Evolutionary conservation across 2,888 invertebrate species (phyloP).

Genomic region (Leucophenga maculata): DNA sequence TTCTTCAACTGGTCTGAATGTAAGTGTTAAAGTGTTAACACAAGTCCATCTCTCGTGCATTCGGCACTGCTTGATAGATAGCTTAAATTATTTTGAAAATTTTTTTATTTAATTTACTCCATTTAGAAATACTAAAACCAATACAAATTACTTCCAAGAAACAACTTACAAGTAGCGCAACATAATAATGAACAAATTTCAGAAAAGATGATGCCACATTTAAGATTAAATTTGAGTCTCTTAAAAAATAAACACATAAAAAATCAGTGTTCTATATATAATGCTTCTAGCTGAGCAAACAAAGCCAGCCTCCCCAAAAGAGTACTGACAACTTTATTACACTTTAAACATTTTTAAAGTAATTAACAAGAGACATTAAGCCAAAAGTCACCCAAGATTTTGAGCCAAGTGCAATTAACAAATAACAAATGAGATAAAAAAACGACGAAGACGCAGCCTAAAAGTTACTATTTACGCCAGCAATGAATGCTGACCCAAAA

Average conservation of each 20-base stretch:
- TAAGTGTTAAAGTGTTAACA: too few relatives aligned
- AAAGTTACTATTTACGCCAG: slow-evolving; percentile 31
- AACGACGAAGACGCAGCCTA: neutral
- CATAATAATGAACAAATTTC: too few relatives aligned
- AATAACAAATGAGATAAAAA: slow-evolving; percentile 56
- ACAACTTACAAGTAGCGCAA: too few relatives aligned
- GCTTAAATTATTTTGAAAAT: too few relatives aligned
- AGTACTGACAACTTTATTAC: slow-evolving; percentile 41
- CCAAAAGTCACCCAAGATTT: slow-evolving; percentile 7
- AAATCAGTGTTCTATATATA: neutral
- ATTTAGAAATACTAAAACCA: too few relatives aligned
- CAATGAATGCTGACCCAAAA: slow-evolving; percentile 26
- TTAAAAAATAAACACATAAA: neutral
- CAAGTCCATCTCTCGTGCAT: too few relatives aligned
- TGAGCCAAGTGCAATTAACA: slow-evolving; percentile 58
- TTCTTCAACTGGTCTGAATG: too few relatives aligned
- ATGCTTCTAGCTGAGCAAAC: neutral
- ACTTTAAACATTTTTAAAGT: slow-evolving; percentile 57
- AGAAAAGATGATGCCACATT: too few relatives aligned
- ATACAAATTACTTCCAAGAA: too few relatives aligned
- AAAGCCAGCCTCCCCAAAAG: neutral
- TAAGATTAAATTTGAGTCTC: too few relatives aligned
- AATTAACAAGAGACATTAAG: slow-evolving; percentile 56
- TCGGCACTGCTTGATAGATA: too few relatives aligned
- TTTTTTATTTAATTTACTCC: too few relatives aligned